phyloP scores from a whole-genome alignment of 2,888 invertebrate species.

The Punctoribates punctum region DNA sequence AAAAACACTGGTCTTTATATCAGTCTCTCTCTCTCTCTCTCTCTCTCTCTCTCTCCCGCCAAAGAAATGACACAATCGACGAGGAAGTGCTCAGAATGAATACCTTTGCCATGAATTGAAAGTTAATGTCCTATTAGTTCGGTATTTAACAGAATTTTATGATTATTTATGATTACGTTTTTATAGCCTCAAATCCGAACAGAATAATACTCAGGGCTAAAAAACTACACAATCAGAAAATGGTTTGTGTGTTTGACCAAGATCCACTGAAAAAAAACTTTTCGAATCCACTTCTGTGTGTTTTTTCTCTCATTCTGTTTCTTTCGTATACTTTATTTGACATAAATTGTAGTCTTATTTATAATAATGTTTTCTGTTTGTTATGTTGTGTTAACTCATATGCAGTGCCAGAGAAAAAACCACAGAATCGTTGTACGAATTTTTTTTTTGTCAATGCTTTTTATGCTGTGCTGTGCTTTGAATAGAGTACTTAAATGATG shows the following conservation, averaged over 20 bases:
- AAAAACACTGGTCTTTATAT: neutral
- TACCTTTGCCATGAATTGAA: neutral
- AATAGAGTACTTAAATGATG: neutral
- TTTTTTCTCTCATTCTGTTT: too few relatives aligned
- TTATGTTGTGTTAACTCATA: neutral
- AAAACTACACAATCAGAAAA: neutral
- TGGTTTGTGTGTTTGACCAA: too few relatives aligned
- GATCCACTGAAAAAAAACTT: too few relatives aligned
- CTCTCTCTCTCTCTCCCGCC: conserved; percentile 17
- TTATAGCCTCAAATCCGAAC: neutral
- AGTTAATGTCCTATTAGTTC: conserved; percentile 3
- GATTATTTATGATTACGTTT: conserved; percentile 18
- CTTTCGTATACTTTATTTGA: neutral
- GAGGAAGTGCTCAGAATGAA: neutral
- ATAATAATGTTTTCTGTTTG: neutral
- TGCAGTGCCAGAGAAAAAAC: neutral
- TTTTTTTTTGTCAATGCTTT: neutral
- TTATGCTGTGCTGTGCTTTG: too few relatives aligned
- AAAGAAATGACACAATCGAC: too few relatives aligned
- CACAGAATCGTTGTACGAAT: too few relatives aligned
- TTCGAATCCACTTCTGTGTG: too few relatives aligned
- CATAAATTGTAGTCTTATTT: neutral
- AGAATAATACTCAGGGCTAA: neutral
- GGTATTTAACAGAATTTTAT: conserved; percentile 15
- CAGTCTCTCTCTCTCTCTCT: conserved; percentile 5